A percentile compares a stretch with the other conserved stretches of the same genome.
These are phyloP conservation scores for Papilio aristodemus DNA, from an alignment of 1,140 invertebrate genomes.

Conservation along the genomic window DNA sequence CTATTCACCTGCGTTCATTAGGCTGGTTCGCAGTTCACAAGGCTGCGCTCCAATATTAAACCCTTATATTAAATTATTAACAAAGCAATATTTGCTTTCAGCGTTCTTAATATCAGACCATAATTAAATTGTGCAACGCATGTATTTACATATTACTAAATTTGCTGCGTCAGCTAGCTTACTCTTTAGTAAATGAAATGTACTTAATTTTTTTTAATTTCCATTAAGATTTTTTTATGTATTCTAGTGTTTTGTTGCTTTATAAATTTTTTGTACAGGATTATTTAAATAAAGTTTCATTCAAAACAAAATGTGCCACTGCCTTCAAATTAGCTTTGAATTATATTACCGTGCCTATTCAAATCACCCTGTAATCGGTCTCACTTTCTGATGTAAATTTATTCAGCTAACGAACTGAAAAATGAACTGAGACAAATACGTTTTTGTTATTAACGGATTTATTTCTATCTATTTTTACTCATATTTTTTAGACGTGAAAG, in stretches of 20 bases:
- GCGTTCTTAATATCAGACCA: slow-evolving; percentile 3
- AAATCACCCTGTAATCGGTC: slow-evolving; percentile 23
- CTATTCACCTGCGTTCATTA: not conserved
- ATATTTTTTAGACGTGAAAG: no score
- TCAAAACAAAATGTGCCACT: slow-evolving; percentile 30
- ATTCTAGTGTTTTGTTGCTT: no score
- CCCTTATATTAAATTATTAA: slow-evolving; percentile 4
- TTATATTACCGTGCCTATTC: slow-evolving; percentile 30
- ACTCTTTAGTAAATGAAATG: not conserved
- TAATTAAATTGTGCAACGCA: slow-evolving; percentile 14
- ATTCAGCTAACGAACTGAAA: slow-evolving; percentile 35
- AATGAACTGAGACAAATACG: slow-evolving; percentile 31
- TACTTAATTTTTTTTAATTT: no score
- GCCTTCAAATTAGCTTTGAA: slow-evolving; percentile 34
- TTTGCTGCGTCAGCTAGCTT: slow-evolving; percentile 15
- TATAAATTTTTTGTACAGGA: not conserved
- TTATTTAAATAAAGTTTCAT: slow-evolving; percentile 15
- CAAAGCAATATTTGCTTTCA: slow-evolving; percentile 12
- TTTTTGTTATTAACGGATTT: slow-evolving; percentile 14
- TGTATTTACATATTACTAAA: slow-evolving; percentile 15
- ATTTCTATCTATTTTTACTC: not conserved
- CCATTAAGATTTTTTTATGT: no score
- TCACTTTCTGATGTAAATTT: slow-evolving; percentile 30
- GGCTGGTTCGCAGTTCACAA: no score
- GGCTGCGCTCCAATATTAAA: not conserved